A percentile compares a stretch with the other conserved stretches of the same genome.
Evolutionary conservation across 2,888 invertebrate species (phyloP).

Genomic region (Tenthredo mesomela): DNA sequence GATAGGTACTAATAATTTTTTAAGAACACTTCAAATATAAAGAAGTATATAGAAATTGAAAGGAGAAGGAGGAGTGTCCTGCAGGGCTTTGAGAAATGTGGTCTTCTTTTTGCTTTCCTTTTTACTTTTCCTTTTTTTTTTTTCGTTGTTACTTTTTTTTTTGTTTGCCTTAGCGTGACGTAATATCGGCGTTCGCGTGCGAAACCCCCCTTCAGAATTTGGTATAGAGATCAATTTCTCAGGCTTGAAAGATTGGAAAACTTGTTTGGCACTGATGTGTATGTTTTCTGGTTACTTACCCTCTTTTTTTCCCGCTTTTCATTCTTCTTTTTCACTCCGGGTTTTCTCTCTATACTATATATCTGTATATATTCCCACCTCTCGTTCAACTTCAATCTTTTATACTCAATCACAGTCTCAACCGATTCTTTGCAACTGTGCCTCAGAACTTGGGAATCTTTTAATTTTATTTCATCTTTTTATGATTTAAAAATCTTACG

Average conservation of each 20-base stretch:
- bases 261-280: slow-evolving; percentile 59
- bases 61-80: not conserved
- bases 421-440: not conserved
- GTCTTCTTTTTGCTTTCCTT: not conserved
- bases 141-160: not conserved
- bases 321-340: slow-evolving; percentile 16
- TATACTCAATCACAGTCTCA: not conserved
- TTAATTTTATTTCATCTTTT: not conserved
- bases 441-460: not conserved
- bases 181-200: not conserved
- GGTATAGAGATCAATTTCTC: slow-evolving; percentile 33
- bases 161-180: not conserved
- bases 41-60: not conserved
- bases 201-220: slow-evolving; percentile 26
- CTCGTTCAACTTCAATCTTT: slow-evolving; percentile 8
- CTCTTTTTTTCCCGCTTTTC: slow-evolving; percentile 4
- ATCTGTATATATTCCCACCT: not conserved
- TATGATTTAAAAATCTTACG: not conserved
- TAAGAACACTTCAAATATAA: not conserved
- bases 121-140: not conserved
- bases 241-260: slow-evolving; percentile 68
- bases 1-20: too few species aligned
- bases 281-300: slow-evolving; percentile 37
- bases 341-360: not conserved
- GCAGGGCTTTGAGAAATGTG: not conserved